Conservation (phyloP, 2,797 vertebrate species). For the Micrastur ruficollis region DNA sequence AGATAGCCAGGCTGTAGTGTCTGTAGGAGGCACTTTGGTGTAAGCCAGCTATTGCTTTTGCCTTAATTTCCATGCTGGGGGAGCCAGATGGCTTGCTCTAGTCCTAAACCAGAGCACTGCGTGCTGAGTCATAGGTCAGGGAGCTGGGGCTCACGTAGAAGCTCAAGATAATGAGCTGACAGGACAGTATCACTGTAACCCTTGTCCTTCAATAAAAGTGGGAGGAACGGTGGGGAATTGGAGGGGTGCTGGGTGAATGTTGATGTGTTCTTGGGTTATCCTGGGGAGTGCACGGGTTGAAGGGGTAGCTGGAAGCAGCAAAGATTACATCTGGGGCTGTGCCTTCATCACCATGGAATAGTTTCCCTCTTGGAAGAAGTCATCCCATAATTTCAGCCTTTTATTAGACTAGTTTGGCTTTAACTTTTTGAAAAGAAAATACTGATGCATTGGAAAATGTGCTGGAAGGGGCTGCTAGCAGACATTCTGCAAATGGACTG, state of each 20-base stretch:
- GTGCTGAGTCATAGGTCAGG: not conserved
- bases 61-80: not conserved
- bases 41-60: not conserved
- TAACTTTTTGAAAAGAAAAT: not conserved
- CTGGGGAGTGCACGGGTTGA: fast-evolving
- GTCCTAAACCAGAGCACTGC: not conserved
- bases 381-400: not conserved
- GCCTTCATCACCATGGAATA: not conserved
- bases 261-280: fast-evolving
- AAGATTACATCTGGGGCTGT: not conserved
- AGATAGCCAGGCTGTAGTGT: not conserved
- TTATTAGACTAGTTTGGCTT: not conserved
- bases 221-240: not conserved
- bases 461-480: not conserved
- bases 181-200: not conserved
- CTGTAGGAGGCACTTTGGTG: not conserved
- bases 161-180: not conserved
- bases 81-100: not conserved
- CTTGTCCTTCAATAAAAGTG: not conserved
- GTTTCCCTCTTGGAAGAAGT: not conserved
- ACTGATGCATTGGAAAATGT: not conserved
- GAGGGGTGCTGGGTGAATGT: not conserved
- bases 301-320: not conserved
- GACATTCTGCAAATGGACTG: not conserved
- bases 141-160: not conserved